A percentile compares a stretch with the other conserved stretches of the same genome.
phyloP scores from a whole-genome alignment of 2,888 invertebrate genomes.

The Mimumesa dahlbomi region DNA sequence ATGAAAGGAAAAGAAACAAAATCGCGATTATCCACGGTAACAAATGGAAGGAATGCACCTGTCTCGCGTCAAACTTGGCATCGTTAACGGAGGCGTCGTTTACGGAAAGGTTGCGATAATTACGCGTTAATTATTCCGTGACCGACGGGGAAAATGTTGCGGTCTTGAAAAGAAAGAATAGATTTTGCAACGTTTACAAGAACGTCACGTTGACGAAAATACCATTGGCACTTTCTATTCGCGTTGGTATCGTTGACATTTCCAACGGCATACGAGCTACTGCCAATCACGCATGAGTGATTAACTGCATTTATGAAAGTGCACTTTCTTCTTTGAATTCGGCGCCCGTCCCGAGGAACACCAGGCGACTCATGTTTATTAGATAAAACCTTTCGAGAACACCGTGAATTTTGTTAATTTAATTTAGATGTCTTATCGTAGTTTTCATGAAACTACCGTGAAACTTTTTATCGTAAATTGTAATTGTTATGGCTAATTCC shows the following conservation, averaged over 20 bases:
- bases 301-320: slow-evolving; percentile 50
- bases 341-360: slow-evolving; percentile 29
- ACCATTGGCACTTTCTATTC: slow-evolving; percentile 44
- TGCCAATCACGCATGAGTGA: slow-evolving; percentile 54
- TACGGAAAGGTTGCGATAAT: slow-evolving; percentile 11
- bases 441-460: no score
- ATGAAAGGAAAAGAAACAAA: slow-evolving; percentile 9
- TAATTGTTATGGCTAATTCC: no score
- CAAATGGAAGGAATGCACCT: neutral
- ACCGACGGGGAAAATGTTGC: slow-evolving; percentile 8
- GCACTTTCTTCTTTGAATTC: slow-evolving; percentile 57
- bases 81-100: slow-evolving; percentile 18
- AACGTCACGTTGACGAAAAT: slow-evolving; percentile 20
- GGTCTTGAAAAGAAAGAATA: no score
- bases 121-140: neutral
- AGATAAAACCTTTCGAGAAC: no score
- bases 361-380: no score
- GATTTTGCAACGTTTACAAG: slow-evolving; percentile 4
- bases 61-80: neutral
- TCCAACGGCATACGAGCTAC: slow-evolving; percentile 31
- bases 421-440: no score
- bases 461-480: no score
- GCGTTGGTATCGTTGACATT: slow-evolving; percentile 58
- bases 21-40: neutral
- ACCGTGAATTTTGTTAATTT: no score